phyloP scores from a whole-genome alignment of 2,113 vertebrate species.

The Nettapus auritus region DNA sequence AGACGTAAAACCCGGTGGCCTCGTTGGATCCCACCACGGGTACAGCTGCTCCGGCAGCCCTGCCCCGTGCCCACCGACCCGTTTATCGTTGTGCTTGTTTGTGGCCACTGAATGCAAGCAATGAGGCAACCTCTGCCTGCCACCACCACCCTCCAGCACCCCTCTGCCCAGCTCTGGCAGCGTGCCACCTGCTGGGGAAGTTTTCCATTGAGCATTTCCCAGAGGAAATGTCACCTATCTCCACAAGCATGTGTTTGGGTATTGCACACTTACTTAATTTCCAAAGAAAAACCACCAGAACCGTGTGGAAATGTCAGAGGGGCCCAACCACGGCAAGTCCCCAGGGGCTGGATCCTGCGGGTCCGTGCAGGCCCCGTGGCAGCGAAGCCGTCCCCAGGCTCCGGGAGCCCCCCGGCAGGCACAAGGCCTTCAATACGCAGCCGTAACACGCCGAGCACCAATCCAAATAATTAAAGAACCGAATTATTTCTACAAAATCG shows the following conservation, averaged over 20 bases:
- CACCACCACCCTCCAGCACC: neutral
- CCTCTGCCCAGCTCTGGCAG: neutral
- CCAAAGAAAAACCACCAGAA: neutral
- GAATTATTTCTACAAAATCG: neutral
- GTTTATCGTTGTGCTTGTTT: neutral
- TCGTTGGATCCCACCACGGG: neutral
- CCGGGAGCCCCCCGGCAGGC: too few species aligned
- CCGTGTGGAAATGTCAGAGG: neutral
- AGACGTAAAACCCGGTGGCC: neutral
- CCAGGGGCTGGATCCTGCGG: too few species aligned
- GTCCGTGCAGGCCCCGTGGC: neutral
- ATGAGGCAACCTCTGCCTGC: neutral
- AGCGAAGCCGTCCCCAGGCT: too few species aligned
- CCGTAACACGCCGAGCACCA: rapidly evolving
- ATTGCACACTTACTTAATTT: neutral
- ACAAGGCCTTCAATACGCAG: neutral
- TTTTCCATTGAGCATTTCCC: neutral
- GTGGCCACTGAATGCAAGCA: neutral
- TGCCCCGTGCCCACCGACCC: neutral
- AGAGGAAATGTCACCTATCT: neutral
- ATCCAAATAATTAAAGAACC: neutral
- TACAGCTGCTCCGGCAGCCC: too few species aligned
- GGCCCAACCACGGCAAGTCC: neutral
- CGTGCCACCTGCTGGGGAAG: neutral
- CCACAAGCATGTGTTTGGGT: neutral